Evolutionary conservation across 2,797 vertebrate genomes (phyloP), one percentile per base, ranked within the genome.

Genomic region (Champsocephalus esox): DNA sequence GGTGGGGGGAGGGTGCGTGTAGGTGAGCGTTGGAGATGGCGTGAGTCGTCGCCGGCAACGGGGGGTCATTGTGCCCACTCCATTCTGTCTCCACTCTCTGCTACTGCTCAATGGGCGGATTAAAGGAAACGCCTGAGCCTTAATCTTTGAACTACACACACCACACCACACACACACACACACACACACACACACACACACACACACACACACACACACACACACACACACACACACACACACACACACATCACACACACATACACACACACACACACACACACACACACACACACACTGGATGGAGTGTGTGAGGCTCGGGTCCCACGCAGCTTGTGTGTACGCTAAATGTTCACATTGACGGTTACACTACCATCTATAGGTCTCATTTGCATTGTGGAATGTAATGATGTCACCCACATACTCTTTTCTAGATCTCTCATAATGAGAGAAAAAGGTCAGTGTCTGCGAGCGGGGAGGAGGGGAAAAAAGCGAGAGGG

Each of bases 401-500:
- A 83, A 74, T 75, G 75, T 83, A 79, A 90, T 85, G 83, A 79
- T 75, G 85, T 89, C 86, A 85, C 74, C 88, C 89, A 91, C 93
- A 56, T 69, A 72, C 94, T 94, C 94, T 96, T 96, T 94, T 86
- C 95, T 70, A 81, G 79, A 85, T 68, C 66, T 66, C 73, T 87
- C 93, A 92, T 95, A 96, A 93, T 94, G 94, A 96, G 95, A 93
- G 94, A 96, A 94, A 94, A 98, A 97, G 97, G 97, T 98, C 97
- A 97, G 94, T 90, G 94, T 97, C 96, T 96, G 21, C 9, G 44
- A 94, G 34, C 8, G 8, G 95, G 92, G 59, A 74, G 64, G 62
- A 54, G 60, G 21, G 70, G 3, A 58, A n/a, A 46, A 2, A 51
- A 43, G 73, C 28, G 41, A 14, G 55, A 90, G 93, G 94, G 94